Conservation (phyloP, 2,113 vertebrate genomes). For the Tragulus kanchil region DNA sequence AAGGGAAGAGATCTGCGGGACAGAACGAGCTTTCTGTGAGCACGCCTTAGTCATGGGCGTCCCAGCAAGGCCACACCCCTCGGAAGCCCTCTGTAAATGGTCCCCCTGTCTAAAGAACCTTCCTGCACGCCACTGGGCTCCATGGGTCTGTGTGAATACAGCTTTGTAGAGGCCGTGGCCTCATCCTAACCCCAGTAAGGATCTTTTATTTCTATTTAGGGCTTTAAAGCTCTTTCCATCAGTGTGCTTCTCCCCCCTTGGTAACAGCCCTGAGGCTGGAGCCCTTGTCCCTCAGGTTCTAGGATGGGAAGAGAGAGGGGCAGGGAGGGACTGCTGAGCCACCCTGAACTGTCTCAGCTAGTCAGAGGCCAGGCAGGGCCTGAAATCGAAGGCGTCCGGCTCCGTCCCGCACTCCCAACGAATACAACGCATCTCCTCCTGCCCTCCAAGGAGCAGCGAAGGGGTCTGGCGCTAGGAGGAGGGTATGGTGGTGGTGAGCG, state of each 20-base stretch:
- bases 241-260: not conserved
- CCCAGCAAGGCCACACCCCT: not conserved
- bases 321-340: not conserved
- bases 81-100: not conserved
- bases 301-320: not conserved
- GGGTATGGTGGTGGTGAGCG: constrained; percentile 47
- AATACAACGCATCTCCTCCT: not conserved
- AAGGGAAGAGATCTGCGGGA: not conserved
- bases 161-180: not conserved
- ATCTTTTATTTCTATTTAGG: not conserved
- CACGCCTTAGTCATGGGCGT: not conserved
- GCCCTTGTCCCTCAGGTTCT: not conserved
- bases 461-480: constrained; percentile 23
- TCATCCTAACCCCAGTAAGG: not conserved
- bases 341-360: not conserved
- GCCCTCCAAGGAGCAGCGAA: not conserved
- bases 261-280: not conserved
- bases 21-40: not conserved
- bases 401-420: not conserved
- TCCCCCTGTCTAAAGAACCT: not conserved
- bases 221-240: not conserved
- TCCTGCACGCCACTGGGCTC: not conserved
- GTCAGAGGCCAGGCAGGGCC: not conserved
- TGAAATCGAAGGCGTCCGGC: not conserved
- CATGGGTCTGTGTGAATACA: not conserved